phyloP scores from a whole-genome alignment of 2,888 invertebrate genomes.

The Scaptomyza flava region DNA sequence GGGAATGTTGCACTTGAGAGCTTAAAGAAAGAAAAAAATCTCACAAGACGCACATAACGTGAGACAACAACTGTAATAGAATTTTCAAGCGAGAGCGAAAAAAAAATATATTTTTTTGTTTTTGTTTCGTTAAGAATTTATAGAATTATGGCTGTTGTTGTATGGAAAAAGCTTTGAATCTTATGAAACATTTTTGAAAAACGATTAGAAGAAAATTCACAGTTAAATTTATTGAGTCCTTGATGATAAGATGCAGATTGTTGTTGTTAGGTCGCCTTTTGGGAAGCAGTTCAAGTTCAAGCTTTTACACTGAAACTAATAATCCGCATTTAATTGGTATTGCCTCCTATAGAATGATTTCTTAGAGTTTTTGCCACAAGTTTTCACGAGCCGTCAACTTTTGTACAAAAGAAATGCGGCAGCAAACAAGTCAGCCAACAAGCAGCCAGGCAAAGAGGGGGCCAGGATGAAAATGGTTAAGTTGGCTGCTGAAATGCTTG shows the following conservation, averaged over 20 bases:
- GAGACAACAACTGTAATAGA: slow-evolving; percentile 41
- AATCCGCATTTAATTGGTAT: background rate
- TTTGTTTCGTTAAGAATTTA: background rate
- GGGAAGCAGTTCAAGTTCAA: background rate
- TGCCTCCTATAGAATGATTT: too few species aligned
- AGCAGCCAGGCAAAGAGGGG: background rate
- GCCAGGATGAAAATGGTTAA: slow-evolving; percentile 7
- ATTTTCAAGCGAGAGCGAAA: slow-evolving; percentile 27
- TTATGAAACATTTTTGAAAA: too few species aligned
- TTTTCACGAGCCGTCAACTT: slow-evolving; percentile 19
- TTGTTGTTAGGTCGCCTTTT: background rate
- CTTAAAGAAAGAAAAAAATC: slow-evolving; percentile 6
- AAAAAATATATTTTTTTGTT: background rate
- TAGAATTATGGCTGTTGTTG: background rate
- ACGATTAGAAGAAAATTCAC: too few species aligned
- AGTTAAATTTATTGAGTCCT: too few species aligned
- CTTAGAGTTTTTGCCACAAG: too few species aligned
- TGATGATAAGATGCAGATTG: too few species aligned
- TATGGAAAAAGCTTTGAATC: too few species aligned
- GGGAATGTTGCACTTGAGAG: slow-evolving; percentile 58
- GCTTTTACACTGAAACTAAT: background rate
- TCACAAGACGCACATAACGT: slow-evolving; percentile 69
- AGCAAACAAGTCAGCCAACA: background rate
- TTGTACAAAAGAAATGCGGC: slow-evolving; percentile 32
- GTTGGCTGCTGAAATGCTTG: slow-evolving; percentile 47